A percentile compares a stretch with the other conserved stretches of the same genome.
Evolutionary conservation across 2,113 vertebrate species (phyloP).

Genomic region (Myanophis thanlyinensis): DNA sequence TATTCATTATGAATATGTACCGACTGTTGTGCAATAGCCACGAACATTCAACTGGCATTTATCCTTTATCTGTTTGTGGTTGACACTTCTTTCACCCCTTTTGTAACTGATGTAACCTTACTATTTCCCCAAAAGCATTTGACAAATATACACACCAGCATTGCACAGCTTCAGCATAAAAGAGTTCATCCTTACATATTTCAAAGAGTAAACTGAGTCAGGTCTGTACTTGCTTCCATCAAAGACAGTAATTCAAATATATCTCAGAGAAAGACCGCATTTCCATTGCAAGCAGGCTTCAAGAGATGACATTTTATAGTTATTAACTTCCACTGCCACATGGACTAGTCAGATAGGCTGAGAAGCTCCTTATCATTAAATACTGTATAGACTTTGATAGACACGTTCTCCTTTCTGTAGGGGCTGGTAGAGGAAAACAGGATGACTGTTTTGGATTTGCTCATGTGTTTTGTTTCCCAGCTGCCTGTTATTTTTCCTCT

Average conservation of each 20-base stretch:
- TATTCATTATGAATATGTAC: background rate
- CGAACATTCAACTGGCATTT: background rate
- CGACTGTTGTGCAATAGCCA: background rate
- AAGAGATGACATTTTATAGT: background rate
- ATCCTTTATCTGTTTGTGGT: background rate
- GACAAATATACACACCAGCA: background rate
- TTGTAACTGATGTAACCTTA: background rate
- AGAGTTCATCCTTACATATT: background rate
- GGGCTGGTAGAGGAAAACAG: background rate
- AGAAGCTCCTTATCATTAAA: conserved; percentile 3
- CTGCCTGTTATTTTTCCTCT: background rate
- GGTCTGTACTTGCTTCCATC: background rate
- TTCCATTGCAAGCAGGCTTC: background rate
- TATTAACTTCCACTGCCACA: background rate
- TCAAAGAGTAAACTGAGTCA: background rate
- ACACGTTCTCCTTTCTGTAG: background rate
- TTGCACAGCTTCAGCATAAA: background rate
- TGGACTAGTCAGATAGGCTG: background rate
- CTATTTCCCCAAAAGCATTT: background rate
- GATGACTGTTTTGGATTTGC: background rate
- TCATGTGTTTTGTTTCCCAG: background rate
- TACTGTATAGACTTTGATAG: background rate
- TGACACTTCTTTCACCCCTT: background rate
- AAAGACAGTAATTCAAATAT: background rate
- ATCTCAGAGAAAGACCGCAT: background rate